These are phyloP conservation scores for Gadopsis marmoratus DNA, from an alignment of 2,797 vertebrate species.

Conservation along the genomic window DNA sequence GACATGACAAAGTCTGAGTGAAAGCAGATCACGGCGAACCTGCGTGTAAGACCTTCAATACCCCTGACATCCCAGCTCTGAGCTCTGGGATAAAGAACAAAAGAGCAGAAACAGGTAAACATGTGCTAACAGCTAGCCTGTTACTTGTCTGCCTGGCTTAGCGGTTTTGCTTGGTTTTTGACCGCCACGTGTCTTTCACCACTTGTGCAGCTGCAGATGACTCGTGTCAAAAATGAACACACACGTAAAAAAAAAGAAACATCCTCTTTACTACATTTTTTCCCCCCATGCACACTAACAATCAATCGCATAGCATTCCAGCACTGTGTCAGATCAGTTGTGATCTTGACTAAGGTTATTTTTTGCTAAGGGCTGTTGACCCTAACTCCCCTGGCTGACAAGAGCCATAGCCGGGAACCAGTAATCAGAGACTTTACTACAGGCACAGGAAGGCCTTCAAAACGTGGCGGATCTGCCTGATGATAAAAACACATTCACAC, in stretches of 20 bases:
- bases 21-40: constrained; percentile 78
- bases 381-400: constrained; percentile 70
- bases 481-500: constrained; percentile 76
- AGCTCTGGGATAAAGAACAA: constrained; percentile 78
- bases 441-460: constrained; percentile 79
- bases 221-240: constrained; percentile 41
- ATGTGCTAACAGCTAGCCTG: constrained; percentile 74
- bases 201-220: constrained; percentile 29
- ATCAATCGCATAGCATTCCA: constrained; percentile 63
- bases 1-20: constrained; percentile 79
- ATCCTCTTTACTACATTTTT: constrained; percentile 19
- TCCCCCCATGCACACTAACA: constrained; percentile 46
- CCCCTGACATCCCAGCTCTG: constrained; percentile 73
- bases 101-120: constrained; percentile 76
- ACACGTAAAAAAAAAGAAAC: background rate
- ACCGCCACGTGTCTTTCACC: constrained; percentile 52
- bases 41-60: constrained; percentile 75
- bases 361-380: constrained; percentile 77
- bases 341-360: constrained; percentile 52
- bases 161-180: constrained; percentile 52
- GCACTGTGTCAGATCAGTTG: constrained; percentile 59
- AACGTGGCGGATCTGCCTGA: constrained; percentile 72
- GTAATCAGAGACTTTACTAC: constrained; percentile 81
- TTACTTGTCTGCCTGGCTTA: constrained; percentile 56
- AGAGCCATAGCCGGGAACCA: constrained; percentile 78